A percentile compares a stretch with the other conserved stretches of the same genome.
These are phyloP conservation scores for Entomobrya proxima DNA, from an alignment of 2,888 invertebrate genomes.

Conservation along the genomic window DNA sequence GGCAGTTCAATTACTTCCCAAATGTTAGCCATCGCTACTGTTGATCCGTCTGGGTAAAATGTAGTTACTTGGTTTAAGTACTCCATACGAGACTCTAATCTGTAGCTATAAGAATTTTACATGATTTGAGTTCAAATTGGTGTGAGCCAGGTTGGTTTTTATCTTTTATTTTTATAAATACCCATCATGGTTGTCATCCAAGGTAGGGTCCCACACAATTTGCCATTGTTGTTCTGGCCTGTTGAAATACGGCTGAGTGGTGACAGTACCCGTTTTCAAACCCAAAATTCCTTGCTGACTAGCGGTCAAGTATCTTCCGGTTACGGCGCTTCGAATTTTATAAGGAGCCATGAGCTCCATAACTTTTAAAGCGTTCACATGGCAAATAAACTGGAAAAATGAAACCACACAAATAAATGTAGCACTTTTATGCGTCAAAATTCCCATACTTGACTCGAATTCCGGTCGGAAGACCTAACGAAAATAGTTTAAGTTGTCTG, in stretches of 20 bases:
- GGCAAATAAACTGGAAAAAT: constrained; percentile 23
- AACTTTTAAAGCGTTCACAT: constrained; percentile 44
- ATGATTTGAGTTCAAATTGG: too few species aligned
- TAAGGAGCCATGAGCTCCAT: constrained; percentile 73
- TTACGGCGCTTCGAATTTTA: constrained; percentile 61
- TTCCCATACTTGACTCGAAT: neutral
- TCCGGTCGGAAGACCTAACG: neutral
- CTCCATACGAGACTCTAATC: constrained; percentile 67
- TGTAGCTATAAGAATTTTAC: too few species aligned
- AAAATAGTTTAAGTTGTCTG: neutral
- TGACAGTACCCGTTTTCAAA: constrained; percentile 63
- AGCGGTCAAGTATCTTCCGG: constrained; percentile 61
- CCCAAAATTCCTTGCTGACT: constrained; percentile 70
- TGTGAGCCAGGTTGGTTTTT: too few species aligned
- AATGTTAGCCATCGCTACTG: constrained; percentile 67
- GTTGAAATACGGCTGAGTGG: constrained; percentile 55
- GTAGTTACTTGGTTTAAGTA: constrained; percentile 70
- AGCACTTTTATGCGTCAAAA: neutral
- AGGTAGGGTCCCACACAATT: constrained; percentile 67
- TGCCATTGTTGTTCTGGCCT: constrained; percentile 63
- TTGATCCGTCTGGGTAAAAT: constrained; percentile 69
- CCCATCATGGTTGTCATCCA: constrained; percentile 66
- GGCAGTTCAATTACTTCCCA: constrained; percentile 70
- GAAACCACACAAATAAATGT: constrained; percentile 1
- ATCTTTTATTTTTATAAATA: too few species aligned